phyloP scores from a whole-genome alignment of 2,888 invertebrate species.

The Ennomos quercinarius region DNA sequence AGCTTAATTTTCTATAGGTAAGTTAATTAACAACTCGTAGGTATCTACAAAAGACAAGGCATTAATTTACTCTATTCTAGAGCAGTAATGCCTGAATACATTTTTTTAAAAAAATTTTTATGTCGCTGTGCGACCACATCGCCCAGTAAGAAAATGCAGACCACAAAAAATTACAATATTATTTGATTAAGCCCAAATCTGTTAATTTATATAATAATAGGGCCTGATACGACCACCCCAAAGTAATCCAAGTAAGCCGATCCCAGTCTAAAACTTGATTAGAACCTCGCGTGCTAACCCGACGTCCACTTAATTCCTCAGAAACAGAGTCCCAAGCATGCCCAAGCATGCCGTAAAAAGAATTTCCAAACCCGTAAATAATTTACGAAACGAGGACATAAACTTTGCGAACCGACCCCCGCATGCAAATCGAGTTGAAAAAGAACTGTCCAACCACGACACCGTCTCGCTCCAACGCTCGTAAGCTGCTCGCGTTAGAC shows the following conservation, averaged over 20 bases:
- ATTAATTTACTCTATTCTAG: too few species aligned
- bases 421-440: constrained; percentile 84
- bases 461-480: constrained; percentile 68
- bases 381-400: constrained; percentile 85
- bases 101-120: too few species aligned
- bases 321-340: constrained; percentile 74
- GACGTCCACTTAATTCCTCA: constrained; percentile 69
- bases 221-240: constrained; percentile 30
- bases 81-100: too few species aligned
- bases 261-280: constrained; percentile 55
- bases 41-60: too few species aligned
- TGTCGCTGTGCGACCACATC: too few species aligned
- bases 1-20: too few species aligned
- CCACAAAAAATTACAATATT: too few species aligned
- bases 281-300: constrained; percentile 62
- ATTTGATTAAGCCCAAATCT: too few species aligned
- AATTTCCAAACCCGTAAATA: constrained; percentile 84
- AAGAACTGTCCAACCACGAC: constrained; percentile 74
- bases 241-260: constrained; percentile 45
- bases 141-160: too few species aligned
- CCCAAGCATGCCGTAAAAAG: constrained; percentile 78
- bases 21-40: too few species aligned
- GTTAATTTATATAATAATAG: too few species aligned
- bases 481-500: constrained; percentile 48
- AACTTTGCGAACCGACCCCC: constrained; percentile 81